Evolutionary conservation across 37 sponge, comb jelly and placozoan species (phyloP).

Genomic region (Mnemiopsis leidyi): DNA sequence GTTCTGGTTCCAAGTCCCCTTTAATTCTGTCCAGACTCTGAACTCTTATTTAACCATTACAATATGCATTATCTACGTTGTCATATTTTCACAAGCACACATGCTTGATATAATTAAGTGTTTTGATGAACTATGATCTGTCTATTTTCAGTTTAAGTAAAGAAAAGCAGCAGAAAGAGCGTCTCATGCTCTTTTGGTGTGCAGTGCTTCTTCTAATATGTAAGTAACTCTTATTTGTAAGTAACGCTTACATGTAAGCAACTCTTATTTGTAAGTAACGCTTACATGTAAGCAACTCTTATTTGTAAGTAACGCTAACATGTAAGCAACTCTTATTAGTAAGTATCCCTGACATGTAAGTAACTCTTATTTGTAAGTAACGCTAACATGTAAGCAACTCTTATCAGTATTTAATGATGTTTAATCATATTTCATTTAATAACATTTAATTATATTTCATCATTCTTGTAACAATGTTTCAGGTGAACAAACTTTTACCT

Average conservation of each 20-base stretch:
- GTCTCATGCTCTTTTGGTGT: not conserved
- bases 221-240: not conserved
- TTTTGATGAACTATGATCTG: too few relatives aligned
- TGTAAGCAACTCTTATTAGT: not conserved
- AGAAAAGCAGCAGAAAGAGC: not conserved
- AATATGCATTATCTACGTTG: too few relatives aligned
- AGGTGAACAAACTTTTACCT: not conserved
- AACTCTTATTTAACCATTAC: too few relatives aligned
- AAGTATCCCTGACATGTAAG: not conserved
- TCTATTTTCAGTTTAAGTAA: too few relatives aligned
- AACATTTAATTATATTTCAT: not conserved
- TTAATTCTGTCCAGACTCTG: too few relatives aligned
- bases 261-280: not conserved
- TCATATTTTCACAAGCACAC: too few relatives aligned
- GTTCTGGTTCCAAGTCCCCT: too few relatives aligned
- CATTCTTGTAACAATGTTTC: not conserved
- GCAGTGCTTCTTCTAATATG: not conserved
- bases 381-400: not conserved
- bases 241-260: not conserved
- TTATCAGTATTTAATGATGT: too few relatives aligned
- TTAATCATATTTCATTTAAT: too few relatives aligned
- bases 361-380: not conserved
- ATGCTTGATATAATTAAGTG: too few relatives aligned
- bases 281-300: not conserved
- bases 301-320: not conserved